Evolutionary conservation across 2,888 invertebrate genomes (phyloP).

Genomic region (Ophion ellenae): DNA sequence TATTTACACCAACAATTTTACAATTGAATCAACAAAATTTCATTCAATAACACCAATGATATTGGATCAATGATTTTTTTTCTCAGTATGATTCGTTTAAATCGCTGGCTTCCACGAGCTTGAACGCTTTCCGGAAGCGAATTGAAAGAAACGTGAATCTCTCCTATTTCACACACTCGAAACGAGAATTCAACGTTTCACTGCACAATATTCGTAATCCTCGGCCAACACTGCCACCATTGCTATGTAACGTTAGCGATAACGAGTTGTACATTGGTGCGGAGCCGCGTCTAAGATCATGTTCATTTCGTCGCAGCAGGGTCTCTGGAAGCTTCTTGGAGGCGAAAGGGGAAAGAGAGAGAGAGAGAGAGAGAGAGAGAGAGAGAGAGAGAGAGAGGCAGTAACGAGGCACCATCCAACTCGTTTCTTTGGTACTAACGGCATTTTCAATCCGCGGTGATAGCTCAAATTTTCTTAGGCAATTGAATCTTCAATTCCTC

Average conservation of each 20-base stretch:
- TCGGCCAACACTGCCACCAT: conserved; percentile 5
- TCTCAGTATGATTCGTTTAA: no score
- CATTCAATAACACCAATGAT: no score
- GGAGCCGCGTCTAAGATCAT: conserved; percentile 43
- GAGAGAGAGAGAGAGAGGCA: background rate
- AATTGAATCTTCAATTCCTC: background rate
- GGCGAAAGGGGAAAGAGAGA: background rate
- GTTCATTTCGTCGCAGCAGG: conserved; percentile 53
- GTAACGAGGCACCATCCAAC: conserved; percentile 37
- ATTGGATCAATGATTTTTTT: no score
- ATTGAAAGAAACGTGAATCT: no score
- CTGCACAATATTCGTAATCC: conserved; percentile 13
- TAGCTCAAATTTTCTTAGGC: background rate
- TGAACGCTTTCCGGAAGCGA: no score
- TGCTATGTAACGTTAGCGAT: conserved; percentile 36
- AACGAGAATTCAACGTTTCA: background rate
- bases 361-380: conserved; percentile 2
- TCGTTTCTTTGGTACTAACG: conserved; percentile 35
- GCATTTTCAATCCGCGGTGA: conserved; percentile 12
- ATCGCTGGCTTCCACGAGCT: no score
- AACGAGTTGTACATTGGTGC: conserved; percentile 52
- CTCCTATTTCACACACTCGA: background rate
- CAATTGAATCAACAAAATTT: no score
- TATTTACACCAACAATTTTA: no score
- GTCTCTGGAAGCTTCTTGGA: conserved; percentile 33